Percentiles rank a stretch among this genome's conserved stretches.
phyloP scores from a whole-genome alignment of 2,113 vertebrate species.

The Candoia aspera region DNA sequence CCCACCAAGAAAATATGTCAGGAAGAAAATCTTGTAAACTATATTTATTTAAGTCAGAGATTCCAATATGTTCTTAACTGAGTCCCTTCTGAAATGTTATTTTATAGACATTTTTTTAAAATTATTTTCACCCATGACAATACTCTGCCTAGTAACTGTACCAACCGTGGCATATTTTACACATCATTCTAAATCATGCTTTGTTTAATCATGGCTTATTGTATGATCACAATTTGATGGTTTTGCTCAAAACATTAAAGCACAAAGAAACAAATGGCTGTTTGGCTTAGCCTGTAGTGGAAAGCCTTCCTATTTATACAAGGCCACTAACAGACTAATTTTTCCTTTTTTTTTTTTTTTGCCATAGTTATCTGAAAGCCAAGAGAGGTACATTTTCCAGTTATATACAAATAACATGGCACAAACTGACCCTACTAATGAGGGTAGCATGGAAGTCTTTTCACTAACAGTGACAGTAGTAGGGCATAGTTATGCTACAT shows the following conservation, averaged over 20 bases:
- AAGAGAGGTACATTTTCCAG: background rate
- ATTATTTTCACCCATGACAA: background rate
- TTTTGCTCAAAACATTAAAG: background rate
- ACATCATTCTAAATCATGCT: background rate
- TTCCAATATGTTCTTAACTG: background rate
- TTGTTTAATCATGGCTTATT: background rate
- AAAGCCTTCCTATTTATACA: background rate
- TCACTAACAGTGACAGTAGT: background rate
- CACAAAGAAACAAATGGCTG: background rate
- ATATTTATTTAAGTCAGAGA: background rate
- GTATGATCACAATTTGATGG: background rate
- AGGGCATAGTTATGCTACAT: background rate
- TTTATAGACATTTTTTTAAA: background rate
- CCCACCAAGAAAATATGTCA: background rate
- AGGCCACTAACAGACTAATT: background rate
- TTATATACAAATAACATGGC: background rate
- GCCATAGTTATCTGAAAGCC: background rate
- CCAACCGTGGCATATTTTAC: background rate
- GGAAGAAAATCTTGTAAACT: background rate
- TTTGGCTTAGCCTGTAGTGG: background rate
- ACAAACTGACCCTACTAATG: too few species aligned
- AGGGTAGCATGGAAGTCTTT: background rate
- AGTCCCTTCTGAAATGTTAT: background rate
- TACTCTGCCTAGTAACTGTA: background rate
- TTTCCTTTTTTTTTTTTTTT: constrained; percentile 3